Base-by-base conservation (phyloP, 2,797 vertebrate species). In the Odontamblyopus rebecca region DNA sequence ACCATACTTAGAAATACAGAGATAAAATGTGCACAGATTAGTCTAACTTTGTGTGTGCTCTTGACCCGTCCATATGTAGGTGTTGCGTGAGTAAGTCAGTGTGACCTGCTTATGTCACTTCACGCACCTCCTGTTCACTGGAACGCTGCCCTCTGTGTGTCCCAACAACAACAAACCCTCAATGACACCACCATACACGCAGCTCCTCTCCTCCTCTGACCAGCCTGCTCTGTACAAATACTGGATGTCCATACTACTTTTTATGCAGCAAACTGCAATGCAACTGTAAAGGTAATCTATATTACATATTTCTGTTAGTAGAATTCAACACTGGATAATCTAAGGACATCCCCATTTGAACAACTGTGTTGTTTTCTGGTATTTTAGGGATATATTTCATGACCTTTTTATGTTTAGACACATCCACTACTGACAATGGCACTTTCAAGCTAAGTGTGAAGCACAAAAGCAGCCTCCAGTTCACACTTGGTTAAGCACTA, bases 101-200 rank as follows among this genome's bases (percentile, higher is more conserved):
- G 87, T 12, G 82, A 77, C 88, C 88, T 79, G 88, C 89, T 92
- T 92, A 88, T 92, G 88, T 90, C 90, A 85, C 77, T 78, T 76
- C 80, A 79, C 74, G 79, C 82, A 73, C 91, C 86, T 89, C 86
- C 88, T 88, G 89, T 82, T 85, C 74, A 51, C 69, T 82, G 79
- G 78, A 84, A 78, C 44, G 44, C 61, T 71, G 86, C 83, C 86
- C 89, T 91, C 86, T 84, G 74, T 60, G 80, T 82, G 87, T 80
- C 81, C 82, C 53, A 83, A 85, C 83, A 75, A 82, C 77, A 70
- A 50, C 71, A 71, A 81, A 78, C 66, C 70, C 76, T 75, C 75
- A 83, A 80, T 84, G 81, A 87, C 59, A 78, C 82, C 86, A 35
- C 83, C 44, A 48, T 38, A 38, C 71, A 68, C 19, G 53, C 72